Evolutionary conservation across 2,113 vertebrate species (phyloP).

Genomic region (Dolichotis patagonum): DNA sequence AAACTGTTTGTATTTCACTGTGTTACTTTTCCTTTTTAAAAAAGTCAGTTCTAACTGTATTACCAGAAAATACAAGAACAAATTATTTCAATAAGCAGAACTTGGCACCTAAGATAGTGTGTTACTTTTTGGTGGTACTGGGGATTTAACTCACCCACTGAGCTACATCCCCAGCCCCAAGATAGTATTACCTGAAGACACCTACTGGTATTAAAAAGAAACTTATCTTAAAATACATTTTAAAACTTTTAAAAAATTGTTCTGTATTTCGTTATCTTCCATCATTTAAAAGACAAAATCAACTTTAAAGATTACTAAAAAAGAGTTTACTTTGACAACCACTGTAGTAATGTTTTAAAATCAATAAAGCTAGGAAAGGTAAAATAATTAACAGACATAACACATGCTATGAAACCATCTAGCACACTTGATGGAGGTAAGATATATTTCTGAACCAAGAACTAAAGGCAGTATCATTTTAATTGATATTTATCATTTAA

Average conservation of each 20-base stretch:
- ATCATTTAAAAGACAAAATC: slow-evolving; percentile 35
- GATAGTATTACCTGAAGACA: background rate
- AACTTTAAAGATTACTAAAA: background rate
- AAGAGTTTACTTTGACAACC: background rate
- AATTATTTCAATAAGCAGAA: slow-evolving; percentile 22
- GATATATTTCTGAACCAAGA: background rate
- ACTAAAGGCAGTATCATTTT: background rate
- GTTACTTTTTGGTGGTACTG: no score
- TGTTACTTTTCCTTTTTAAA: slow-evolving; percentile 15
- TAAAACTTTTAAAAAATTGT: no score
- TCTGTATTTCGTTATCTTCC: background rate
- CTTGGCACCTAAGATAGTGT: background rate
- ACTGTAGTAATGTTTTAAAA: slow-evolving; percentile 5
- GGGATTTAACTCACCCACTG: no score
- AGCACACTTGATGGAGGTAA: background rate
- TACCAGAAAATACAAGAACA: slow-evolving; percentile 2
- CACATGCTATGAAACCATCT: background rate
- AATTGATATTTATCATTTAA: slow-evolving; percentile 2
- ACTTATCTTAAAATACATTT: background rate
- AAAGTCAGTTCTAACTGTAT: slow-evolving; percentile 26
- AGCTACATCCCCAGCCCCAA: no score
- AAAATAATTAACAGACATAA: background rate
- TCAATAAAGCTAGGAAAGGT: background rate
- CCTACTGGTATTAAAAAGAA: slow-evolving; percentile 17
- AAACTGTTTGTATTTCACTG: background rate